Conservation (phyloP, 2,888 invertebrate genomes). For the Hypena proboscidalis region DNA sequence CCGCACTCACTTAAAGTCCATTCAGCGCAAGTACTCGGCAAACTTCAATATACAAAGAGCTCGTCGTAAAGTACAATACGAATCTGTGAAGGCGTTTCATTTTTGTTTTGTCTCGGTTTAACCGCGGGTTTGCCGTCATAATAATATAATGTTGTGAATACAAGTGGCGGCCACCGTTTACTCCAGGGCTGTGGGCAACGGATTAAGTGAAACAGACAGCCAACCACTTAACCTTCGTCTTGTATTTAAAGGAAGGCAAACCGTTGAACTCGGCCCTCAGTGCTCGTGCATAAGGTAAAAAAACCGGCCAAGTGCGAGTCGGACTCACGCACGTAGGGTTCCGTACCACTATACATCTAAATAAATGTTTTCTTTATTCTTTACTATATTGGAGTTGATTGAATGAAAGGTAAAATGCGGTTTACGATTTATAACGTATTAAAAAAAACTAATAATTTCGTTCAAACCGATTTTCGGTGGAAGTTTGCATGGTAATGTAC, state of each 20-base stretch:
- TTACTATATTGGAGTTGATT: no score
- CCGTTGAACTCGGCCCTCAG: constrained; percentile 60
- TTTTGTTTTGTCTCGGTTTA: constrained; percentile 59
- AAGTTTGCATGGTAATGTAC: no score
- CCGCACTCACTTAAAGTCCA: constrained; percentile 33
- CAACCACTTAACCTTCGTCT: constrained; percentile 78
- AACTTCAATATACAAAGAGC: constrained; percentile 43
- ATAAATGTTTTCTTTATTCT: no score
- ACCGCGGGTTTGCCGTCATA: constrained; percentile 57
- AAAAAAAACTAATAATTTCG: no score
- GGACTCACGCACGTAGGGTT: no score
- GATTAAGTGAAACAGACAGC: constrained; percentile 79
- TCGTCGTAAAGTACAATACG: constrained; percentile 48
- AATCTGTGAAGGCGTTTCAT: constrained; percentile 46
- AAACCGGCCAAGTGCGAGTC: no score
- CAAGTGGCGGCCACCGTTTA: constrained; percentile 62
- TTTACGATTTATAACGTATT: no score
- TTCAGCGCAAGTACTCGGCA: constrained; percentile 40
- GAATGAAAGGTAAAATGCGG: no score
- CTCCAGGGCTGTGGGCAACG: constrained; percentile 61
- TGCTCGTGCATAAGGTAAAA: constrained; percentile 38
- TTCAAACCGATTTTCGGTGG: no score
- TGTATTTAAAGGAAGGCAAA: constrained; percentile 72
- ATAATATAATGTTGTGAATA: constrained; percentile 66
- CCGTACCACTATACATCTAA: no score